Evolutionary conservation across 2,888 invertebrate genomes (phyloP), one percentile per base, ranked within the genome.

Genomic region (Oscheius sp.): DNA sequence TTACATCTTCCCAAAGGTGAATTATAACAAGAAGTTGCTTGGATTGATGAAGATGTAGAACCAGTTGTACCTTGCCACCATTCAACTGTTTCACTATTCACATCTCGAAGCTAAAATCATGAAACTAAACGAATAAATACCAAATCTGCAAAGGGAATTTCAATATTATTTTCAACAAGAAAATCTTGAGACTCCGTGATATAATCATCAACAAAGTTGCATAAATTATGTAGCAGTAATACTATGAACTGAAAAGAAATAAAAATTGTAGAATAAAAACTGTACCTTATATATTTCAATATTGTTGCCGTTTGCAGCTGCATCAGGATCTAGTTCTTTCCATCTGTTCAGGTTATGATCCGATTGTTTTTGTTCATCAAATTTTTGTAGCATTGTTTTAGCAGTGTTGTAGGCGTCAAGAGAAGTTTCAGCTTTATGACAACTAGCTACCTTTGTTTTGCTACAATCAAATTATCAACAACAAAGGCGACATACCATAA

Each of bases 1-100:
- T n/a, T 59, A 59, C 59, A 59, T 59, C 44, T 59, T n/a, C 59
- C 44, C 24, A 59, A 59, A n/a, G n/a, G n/a, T n/a, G n/a, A n/a
- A n/a, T n/a, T n/a, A n/a, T n/a, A n/a, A n/a, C n/a, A n/a, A 17
- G 59, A 59, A 5, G 20, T 44, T n/a, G 28, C 33, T 22, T 56
- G 6, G 3, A 30, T n/a, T 2, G 59, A 17, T 26, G 59, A 59
- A 17, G 59, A 8, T 4, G 5, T 9, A 20, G 33, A 12, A 3
- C 2, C 12, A n/a, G 14, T 33, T 5, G 12, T 54, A n/a, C 59
- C 59, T 41, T 59, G 59, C 59, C 59, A 59, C 59, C 59, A 59
- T 4, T 44, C 26, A 3, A 14, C 2, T 8, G n/a, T 30, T 9
- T 6, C 24, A 30, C 17, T 44, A 30, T 59, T 59, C 2, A 59